phyloP scores from a whole-genome alignment of 2,113 vertebrate genomes.

The Isichthys henryi region DNA sequence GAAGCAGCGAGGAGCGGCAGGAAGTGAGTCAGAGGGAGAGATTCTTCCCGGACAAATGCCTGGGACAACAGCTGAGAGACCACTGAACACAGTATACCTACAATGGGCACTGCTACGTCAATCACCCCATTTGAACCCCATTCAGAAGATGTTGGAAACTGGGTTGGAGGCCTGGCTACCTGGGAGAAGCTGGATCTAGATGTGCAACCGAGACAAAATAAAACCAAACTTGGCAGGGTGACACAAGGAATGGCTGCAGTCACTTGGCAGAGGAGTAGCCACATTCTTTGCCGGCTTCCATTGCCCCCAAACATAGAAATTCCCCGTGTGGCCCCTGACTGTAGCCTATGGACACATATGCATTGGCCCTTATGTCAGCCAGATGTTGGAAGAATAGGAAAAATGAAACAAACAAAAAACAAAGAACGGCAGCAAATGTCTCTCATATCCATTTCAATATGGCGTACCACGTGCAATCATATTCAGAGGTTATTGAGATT shows the following conservation, averaged over 20 bases:
- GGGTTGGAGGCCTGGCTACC: background rate
- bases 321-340: background rate
- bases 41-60: conserved; percentile 9
- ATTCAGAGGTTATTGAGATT: conserved; percentile 31
- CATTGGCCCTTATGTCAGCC: conserved; percentile 49
- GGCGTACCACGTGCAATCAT: conserved; percentile 51
- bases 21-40: conserved; percentile 42
- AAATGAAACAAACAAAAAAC: conserved; percentile 52
- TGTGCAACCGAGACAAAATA: background rate
- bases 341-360: background rate
- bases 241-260: background rate
- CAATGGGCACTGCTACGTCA: background rate
- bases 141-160: background rate
- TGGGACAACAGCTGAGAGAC: background rate
- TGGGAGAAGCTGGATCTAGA: background rate
- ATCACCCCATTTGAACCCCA: background rate
- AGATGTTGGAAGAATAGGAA: conserved; percentile 51
- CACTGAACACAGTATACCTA: background rate
- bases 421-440: conserved; percentile 46
- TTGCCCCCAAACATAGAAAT: background rate
- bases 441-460: conserved; percentile 54
- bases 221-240: background rate
- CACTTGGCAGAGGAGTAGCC: background rate
- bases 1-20: conserved; percentile 42
- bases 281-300: conserved; percentile 22